Percentiles rank a stretch among this genome's conserved stretches.
Conservation (phyloP, 2,113 vertebrate genomes). For the Tychaedon coryphoeus region DNA sequence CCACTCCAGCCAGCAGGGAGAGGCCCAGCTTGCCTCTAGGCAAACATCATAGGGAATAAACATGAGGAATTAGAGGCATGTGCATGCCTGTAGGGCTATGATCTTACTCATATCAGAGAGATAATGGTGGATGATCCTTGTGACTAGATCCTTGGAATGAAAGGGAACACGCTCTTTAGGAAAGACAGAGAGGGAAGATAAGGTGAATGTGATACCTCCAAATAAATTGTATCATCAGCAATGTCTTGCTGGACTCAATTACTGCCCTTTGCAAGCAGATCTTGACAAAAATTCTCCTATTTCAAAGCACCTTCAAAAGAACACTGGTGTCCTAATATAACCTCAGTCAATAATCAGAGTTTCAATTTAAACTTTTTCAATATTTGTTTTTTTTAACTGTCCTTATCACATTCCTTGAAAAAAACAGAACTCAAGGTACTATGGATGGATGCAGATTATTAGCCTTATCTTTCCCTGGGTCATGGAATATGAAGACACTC, state of each 20-base stretch:
- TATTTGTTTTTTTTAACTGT: background rate
- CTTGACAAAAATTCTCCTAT: background rate
- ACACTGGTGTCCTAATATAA: background rate
- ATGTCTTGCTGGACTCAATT: background rate
- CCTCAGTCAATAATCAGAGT: background rate
- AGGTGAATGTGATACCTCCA: background rate
- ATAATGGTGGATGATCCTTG: background rate
- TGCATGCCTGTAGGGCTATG: background rate
- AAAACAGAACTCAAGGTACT: background rate
- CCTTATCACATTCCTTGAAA: background rate
- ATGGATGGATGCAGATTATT: background rate
- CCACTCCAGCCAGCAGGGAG: background rate
- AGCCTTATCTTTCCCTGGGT: background rate
- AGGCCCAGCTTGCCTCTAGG: background rate
- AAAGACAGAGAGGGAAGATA: background rate
- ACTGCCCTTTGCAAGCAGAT: background rate
- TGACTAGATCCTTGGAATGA: background rate
- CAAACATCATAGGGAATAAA: background rate
- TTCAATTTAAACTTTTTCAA: background rate
- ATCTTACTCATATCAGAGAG: background rate
- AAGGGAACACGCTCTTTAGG: background rate
- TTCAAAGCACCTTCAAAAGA: background rate
- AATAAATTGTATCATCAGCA: background rate
- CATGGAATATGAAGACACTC: background rate
- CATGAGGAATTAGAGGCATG: background rate